Evolutionary conservation across 2,797 vertebrate species (phyloP).

Genomic region (Phylloscopus collybita): DNA sequence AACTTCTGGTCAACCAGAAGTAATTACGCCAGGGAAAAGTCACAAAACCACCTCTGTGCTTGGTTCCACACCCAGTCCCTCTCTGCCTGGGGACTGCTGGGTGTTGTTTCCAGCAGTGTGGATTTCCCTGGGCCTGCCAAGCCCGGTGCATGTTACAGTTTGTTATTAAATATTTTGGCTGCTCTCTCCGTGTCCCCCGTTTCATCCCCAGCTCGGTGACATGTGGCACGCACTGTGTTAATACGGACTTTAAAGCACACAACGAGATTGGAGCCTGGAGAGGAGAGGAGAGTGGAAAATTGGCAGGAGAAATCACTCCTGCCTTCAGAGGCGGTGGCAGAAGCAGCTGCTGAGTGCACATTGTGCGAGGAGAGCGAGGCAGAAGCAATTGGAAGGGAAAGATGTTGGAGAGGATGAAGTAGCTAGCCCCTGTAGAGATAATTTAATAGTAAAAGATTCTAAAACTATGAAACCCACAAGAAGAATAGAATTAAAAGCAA

Average conservation of each 20-base stretch:
- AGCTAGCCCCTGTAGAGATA: too few relatives aligned
- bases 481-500: too few relatives aligned
- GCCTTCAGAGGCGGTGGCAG: constrained; percentile 51
- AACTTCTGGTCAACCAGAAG: background rate
- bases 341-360: constrained; percentile 49
- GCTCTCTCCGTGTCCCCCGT: background rate
- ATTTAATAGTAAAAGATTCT: too few relatives aligned
- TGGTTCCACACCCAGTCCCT: background rate
- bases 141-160: background rate
- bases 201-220: background rate
- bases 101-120: background rate
- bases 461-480: too few relatives aligned
- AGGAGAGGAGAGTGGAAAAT: constrained; percentile 52
- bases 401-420: too few relatives aligned
- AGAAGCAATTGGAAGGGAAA: constrained; percentile 52
- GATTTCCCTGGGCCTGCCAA: background rate
- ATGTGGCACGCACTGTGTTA: background rate
- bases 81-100: background rate
- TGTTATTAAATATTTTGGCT: constrained; percentile 22
- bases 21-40: background rate
- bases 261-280: constrained; percentile 49
- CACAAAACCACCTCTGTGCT: background rate
- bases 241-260: constrained; percentile 41
- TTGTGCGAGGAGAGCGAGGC: constrained; percentile 18
- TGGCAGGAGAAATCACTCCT: constrained; percentile 66